Percentiles rank a stretch among this genome's conserved stretches.
These are phyloP conservation scores for Tenthredo mesomela DNA, from an alignment of 2,888 invertebrate genomes.

Conservation along the genomic window DNA sequence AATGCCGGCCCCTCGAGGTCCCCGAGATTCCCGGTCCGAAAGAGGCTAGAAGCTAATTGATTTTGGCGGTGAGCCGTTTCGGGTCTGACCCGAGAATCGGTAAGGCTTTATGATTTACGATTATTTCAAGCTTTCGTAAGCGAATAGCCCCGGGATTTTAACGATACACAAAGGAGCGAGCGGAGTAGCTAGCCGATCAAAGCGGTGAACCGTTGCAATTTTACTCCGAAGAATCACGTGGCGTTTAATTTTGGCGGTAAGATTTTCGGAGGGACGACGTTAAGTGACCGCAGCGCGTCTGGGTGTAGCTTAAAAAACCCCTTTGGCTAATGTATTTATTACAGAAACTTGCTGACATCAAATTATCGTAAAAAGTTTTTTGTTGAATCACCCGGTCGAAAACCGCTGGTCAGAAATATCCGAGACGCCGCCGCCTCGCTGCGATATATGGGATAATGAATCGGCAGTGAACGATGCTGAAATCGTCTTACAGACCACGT, in stretches of 20 bases:
- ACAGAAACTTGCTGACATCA: slow-evolving; percentile 43
- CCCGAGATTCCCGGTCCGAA: background rate
- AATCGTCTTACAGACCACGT: slow-evolving; percentile 8
- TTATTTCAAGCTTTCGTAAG: slow-evolving; percentile 21
- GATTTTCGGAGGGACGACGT: background rate
- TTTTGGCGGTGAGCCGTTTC: slow-evolving; percentile 39
- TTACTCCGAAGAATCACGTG: background rate
- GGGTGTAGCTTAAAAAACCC: slow-evolving; percentile 1
- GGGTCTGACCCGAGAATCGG: slow-evolving; percentile 24
- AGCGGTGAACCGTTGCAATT: background rate
- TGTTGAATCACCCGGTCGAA: background rate
- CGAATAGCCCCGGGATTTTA: background rate
- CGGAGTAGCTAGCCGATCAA: slow-evolving; percentile 19
- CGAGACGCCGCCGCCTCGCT: background rate
- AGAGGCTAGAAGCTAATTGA: slow-evolving; percentile 37
- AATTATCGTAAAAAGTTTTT: slow-evolving; percentile 40
- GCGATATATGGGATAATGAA: slow-evolving; percentile 17
- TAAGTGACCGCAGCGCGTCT: slow-evolving; percentile 40
- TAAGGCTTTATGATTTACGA: slow-evolving; percentile 42
- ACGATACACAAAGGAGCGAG: slow-evolving; percentile 30
- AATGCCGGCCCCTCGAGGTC: background rate
- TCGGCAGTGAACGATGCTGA: slow-evolving; percentile 14
- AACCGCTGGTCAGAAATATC: background rate
- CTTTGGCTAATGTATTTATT: slow-evolving; percentile 40
- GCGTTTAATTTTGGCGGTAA: slow-evolving; percentile 32